Evolutionary conservation across 2,888 invertebrate genomes (phyloP), one percentile per base, ranked within the genome.

Genomic region (Drosophila barbarae): DNA sequence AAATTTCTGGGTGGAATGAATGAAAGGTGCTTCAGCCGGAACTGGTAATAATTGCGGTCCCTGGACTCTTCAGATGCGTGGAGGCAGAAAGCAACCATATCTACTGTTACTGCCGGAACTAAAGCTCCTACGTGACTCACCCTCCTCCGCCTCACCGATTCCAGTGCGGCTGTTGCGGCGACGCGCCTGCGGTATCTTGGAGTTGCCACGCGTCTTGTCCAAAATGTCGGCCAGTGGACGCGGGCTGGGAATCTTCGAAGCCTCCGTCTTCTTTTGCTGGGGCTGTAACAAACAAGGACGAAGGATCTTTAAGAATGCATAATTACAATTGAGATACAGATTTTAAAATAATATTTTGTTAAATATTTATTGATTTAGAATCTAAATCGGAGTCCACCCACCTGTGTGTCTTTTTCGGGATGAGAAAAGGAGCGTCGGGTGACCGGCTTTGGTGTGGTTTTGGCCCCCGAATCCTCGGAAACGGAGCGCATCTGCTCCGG

Each of bases 401-500:
- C 88, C 76, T 86, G 86, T n/a, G 87, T 84, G 50, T 89, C 88
- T 57, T 88, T 89, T 76, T 89, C 89, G 13, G 89, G 89, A 72
- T 89, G 89, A 6, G 89, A 89, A 34, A 89, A 77, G 32, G 89
- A 88, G n/a, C 89, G 86, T 12, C 89, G 75, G 4, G 89, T 88
- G 2, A 88, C 85, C 0, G 88, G 88, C 65, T 89, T 89, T 5
- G 86, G 86, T 7, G 80, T 68, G 12, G 75, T 76, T 26, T 87
- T 87, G 0, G 86, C 86, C 3, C 88, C 88, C 4, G 88, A 87
- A 44, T 89, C 89, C 64, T 89, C 89, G 0, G 89, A 89, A 38
- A 89, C 84, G 3, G 89, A 89, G 6, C 89, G 85, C 89, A 89
- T 88, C 51, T 88, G 85, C 60, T 89, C 89, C 2, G 89, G 88